Conservation (phyloP, 2,113 vertebrate genomes). For the Siphamia tubifer region DNA sequence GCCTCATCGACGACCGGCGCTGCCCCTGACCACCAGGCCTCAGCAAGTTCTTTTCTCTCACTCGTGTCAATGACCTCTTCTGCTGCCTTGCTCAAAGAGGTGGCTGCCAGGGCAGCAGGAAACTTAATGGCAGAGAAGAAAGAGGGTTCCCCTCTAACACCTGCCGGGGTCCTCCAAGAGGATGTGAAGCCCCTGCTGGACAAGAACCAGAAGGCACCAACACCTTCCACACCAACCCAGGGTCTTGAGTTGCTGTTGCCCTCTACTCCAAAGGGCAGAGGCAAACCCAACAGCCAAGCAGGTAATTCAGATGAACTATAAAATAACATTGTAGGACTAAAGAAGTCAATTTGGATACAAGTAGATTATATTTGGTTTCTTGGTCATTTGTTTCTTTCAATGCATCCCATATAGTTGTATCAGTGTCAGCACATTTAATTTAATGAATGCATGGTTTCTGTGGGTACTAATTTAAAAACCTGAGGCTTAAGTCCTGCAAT, state of each 20-base stretch:
- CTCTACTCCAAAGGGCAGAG: constrained; percentile 90
- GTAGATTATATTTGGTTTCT: too few relatives aligned
- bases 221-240: constrained; percentile 86
- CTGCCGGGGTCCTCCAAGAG: constrained; percentile 80
- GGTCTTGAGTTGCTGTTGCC: constrained; percentile 91
- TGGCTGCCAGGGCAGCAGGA: constrained; percentile 95
- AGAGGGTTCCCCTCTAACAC: constrained; percentile 76
- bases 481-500: too few relatives aligned
- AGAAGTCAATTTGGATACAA: too few relatives aligned
- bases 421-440: too few relatives aligned
- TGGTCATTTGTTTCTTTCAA: too few relatives aligned
- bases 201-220: constrained; percentile 90
- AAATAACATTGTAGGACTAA: neutral
- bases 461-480: too few relatives aligned
- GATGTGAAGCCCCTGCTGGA: constrained; percentile 90
- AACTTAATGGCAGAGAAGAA: constrained; percentile 94
- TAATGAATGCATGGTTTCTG: too few relatives aligned
- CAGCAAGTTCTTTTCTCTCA: constrained; percentile 93
- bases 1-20: constrained; percentile 74
- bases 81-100: constrained; percentile 96
- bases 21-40: constrained; percentile 83
- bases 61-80: constrained; percentile 98
- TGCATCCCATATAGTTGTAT: too few relatives aligned
- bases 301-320: constrained; percentile 61
- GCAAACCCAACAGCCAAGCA: constrained; percentile 90